A percentile compares a stretch with the other conserved stretches of the same genome.
Conservation (phyloP, 1,140 invertebrate species). For the Heliothis virescens region DNA sequence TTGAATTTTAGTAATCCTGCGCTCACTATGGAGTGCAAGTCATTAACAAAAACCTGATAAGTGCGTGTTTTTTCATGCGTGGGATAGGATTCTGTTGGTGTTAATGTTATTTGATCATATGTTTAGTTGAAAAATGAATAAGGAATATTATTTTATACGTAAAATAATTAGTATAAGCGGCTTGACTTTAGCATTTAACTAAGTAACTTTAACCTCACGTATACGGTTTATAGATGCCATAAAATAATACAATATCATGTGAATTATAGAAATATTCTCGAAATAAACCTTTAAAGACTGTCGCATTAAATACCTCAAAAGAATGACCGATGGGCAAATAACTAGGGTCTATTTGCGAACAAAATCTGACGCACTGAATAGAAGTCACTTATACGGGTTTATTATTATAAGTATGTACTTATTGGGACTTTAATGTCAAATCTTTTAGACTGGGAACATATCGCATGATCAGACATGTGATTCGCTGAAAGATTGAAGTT, state of each 20-base stretch:
- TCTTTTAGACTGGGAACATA: not conserved
- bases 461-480: too few species aligned
- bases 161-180: too few species aligned
- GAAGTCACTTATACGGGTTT: conserved; percentile 45
- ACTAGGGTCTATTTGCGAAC: conserved; percentile 49
- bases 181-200: too few species aligned
- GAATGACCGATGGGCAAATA: conserved; percentile 45
- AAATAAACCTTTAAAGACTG: not conserved
- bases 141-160: too few species aligned
- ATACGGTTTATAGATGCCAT: too few species aligned
- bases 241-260: too few species aligned
- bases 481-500: too few species aligned
- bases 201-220: too few species aligned
- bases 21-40: not conserved
- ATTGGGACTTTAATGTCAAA: conserved; percentile 10
- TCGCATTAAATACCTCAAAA: conserved; percentile 48
- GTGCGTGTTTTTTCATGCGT: not conserved
- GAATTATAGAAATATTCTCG: not conserved
- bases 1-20: conserved; percentile 48
- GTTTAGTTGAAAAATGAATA: too few species aligned
- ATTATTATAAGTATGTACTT: conserved; percentile 40
- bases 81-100: not conserved
- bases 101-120: too few species aligned
- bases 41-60: conserved; percentile 3
- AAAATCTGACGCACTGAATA: conserved; percentile 9